phyloP scores from a whole-genome alignment of 2,113 vertebrate species.

The Capricornis sumatraensis region DNA sequence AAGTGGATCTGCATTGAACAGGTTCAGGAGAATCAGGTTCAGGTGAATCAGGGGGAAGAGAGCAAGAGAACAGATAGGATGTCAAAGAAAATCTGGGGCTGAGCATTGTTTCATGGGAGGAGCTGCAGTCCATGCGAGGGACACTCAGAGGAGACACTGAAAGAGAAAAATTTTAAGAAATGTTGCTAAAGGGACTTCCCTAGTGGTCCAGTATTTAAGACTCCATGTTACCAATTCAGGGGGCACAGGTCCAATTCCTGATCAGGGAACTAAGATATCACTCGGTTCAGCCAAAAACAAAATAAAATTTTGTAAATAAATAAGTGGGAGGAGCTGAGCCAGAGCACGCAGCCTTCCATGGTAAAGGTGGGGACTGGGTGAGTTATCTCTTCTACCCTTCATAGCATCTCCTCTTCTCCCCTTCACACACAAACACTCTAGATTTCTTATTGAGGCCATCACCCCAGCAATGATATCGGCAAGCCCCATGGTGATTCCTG shows the following conservation, averaged over 20 bases:
- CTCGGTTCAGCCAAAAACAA: background rate
- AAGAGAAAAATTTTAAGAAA: background rate
- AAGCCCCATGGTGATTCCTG: accelerated
- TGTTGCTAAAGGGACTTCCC: background rate
- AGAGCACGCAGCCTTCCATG: background rate
- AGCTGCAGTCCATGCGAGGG: background rate
- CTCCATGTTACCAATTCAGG: background rate
- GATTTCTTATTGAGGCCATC: too few species aligned
- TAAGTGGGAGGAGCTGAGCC: background rate
- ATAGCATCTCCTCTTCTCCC: background rate
- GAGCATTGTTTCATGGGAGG: background rate
- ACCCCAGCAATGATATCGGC: background rate
- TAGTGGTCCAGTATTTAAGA: background rate
- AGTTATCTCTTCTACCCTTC: background rate
- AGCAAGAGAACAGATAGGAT: background rate
- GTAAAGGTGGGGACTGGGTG: background rate
- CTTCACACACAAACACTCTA: background rate
- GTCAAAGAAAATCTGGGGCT: background rate
- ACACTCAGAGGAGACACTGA: background rate
- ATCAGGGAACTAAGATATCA: background rate
- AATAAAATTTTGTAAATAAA: background rate
- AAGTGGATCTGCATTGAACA: accelerated
- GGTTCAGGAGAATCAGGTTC: background rate
- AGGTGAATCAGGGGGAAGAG: background rate
- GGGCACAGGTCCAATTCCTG: background rate